Evolutionary conservation across 2,888 invertebrate species (phyloP), one percentile per base, ranked within the genome.

Genomic region (Cyrtodaria siliqua): DNA sequence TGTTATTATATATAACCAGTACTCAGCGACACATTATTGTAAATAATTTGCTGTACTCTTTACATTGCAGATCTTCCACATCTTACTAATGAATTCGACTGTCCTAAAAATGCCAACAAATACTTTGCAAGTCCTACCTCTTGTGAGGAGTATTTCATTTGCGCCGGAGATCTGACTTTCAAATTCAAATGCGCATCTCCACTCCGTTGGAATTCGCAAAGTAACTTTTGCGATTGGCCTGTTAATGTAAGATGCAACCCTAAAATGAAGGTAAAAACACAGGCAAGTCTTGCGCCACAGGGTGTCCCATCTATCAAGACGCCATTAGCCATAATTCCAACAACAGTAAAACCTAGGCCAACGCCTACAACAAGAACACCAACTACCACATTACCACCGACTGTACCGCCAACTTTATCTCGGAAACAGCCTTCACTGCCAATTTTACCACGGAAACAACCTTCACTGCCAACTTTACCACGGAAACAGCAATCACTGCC

Each of bases 211-310:
- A 86, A 87, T 53, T 26, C 70, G 1, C 63, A 66, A 8, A 79
- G 76, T 24, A 79, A 79, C 20, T 84, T 78, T 76, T 89, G 89
- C 64, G 88, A 89, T 47, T 88, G 86, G 86, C 87, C 87, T 18
- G 64, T 70, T 9, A 85, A 89, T 57, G 84, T 81, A 14, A 56
- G 70, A 24, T 85, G 85, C 62, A 62, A 29, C n/a, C n/a, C n/a
- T n/a, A 60, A 69, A 38, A 71, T 52, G 16, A 4, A 14, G 4
- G 8, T 24, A 23, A 52, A 23, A 24, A 52, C 14, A 9, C 27
- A 23, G 18, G 56, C 67, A 14, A 63, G 27, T 12, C 59, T 26
- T 2, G 26, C 44, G 12, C 67, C 69, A 2, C 64, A 33, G 24
- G 33, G 60, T 9, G 9, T 6, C 4, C 44, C 44, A 44, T 12